A percentile compares a stretch with the other conserved stretches of the same genome.
Evolutionary conservation across 2,888 invertebrate species (phyloP).

Genomic region (Hemistola chrysoprasaria): DNA sequence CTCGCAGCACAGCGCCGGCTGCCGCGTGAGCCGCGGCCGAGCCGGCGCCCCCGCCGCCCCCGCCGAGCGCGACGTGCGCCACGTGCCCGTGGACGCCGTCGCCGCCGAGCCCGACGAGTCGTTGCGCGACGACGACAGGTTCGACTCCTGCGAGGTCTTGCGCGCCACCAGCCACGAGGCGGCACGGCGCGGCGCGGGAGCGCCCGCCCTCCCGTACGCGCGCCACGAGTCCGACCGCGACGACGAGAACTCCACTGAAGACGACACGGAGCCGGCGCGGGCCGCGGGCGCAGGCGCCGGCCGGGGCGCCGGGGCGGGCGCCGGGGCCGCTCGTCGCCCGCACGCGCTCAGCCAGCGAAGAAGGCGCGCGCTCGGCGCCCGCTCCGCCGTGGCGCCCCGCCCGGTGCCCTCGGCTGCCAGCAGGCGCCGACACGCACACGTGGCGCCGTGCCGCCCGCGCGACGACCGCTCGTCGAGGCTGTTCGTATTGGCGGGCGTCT

Average conservation of each 20-base stretch:
- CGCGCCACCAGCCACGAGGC: constrained; percentile 95
- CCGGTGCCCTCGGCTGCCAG: constrained; percentile 88
- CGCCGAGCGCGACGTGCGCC: constrained; percentile 93
- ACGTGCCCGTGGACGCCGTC: constrained; percentile 94
- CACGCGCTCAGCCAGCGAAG: constrained; percentile 63
- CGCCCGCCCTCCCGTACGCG: constrained; percentile 88
- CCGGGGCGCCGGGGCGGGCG: constrained; percentile 54
- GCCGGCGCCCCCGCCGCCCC: constrained; percentile 85
- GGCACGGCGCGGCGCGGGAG: constrained; percentile 90
- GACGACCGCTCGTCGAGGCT: constrained; percentile 87
- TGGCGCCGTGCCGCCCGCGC: constrained; percentile 88
- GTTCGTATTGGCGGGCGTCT: constrained; percentile 93
- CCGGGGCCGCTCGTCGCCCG: constrained; percentile 41
- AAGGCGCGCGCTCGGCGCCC: constrained; percentile 64
- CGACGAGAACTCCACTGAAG: constrained; percentile 95
- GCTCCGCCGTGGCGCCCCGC: constrained; percentile 71
- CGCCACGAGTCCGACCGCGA: constrained; percentile 95
- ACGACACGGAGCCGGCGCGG: constrained; percentile 91
- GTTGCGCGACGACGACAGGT: constrained; percentile 93
- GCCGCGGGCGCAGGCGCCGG: constrained; percentile 49
- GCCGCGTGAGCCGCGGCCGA: constrained; percentile 69
- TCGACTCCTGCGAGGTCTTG: constrained; percentile 96
- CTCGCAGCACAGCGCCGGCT: constrained; percentile 47
- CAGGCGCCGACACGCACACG: constrained; percentile 80
- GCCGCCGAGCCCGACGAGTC: constrained; percentile 95